A percentile compares a stretch with the other conserved stretches of the same genome.
These are phyloP conservation scores for Melanotaenia nigrans DNA, from an alignment of 2,797 vertebrate species.

Conservation along the genomic window DNA sequence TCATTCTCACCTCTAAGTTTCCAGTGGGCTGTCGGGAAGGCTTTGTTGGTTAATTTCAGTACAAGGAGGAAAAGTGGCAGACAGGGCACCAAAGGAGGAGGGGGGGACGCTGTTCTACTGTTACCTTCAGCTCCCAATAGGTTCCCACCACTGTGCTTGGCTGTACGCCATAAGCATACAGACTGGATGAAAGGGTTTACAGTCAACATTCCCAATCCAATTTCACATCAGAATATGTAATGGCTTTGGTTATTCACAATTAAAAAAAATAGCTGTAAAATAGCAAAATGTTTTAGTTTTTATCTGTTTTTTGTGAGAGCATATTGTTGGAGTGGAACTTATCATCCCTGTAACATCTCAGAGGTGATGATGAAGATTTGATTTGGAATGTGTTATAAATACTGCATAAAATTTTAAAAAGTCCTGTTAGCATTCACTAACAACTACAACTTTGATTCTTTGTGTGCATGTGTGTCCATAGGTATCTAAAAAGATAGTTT, in stretches of 20 bases:
- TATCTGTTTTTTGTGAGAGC: too few species aligned
- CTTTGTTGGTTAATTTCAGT: conserved; percentile 7
- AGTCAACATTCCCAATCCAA: not conserved
- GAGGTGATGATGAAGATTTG: not conserved
- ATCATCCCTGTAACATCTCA: not conserved
- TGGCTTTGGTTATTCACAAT: not conserved
- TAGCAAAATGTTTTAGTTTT: too few species aligned
- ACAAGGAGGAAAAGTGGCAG: conserved; percentile 8
- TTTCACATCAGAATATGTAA: not conserved
- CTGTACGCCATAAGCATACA: not conserved
- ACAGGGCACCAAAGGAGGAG: not conserved
- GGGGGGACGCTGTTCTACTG: not conserved
- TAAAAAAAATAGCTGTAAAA: not conserved
- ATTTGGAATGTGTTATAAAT: not conserved
- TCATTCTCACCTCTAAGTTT: conserved; percentile 20
- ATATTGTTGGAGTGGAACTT: not conserved
- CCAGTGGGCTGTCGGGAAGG: conserved; percentile 9
- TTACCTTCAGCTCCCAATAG: conserved; percentile 4
- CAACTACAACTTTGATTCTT: too few species aligned
- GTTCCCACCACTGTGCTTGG: conserved; percentile 4
- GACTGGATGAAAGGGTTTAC: conserved; percentile 1
- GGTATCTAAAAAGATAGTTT: too few species aligned
- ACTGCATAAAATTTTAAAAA: too few species aligned
- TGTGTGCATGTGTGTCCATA: too few species aligned
- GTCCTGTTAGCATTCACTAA: too few species aligned